Base-by-base conservation (phyloP, 2,888 invertebrate genomes). In the Scotopteryx bipunctaria region DNA sequence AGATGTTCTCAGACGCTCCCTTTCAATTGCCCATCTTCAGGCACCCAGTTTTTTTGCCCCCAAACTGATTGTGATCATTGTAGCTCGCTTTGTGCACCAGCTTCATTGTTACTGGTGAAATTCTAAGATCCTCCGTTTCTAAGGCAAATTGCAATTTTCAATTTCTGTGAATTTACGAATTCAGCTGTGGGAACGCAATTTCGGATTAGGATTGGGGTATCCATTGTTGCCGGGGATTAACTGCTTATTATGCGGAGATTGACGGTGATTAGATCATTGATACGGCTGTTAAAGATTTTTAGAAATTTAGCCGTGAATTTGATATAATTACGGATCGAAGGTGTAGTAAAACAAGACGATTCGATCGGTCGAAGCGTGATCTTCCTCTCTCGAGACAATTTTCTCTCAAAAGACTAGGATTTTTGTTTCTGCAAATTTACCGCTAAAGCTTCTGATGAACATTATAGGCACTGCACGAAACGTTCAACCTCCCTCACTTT, bases 11-110 rank as follows among this genome's bases (percentile, higher is more conserved):
- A 73, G 75, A 67, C 71, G 76, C 71, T 83, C 84, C 85, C 86
- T 81, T 85, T 81, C 86, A 83, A 86, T 87, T 86, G 86, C 73
- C 81, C 81, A 76, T 83, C 79, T 83, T 67, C 64, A 66, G 71
- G 67, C 73, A 74, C 61, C 75, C 69, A 67, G 70, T 81, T 83
- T 81, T 88, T 85, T 71, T 58, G 67, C 69, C 68, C 68, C 69
- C 66, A 67, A 76, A 77, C 76, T 75, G 86, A 87, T 89, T 85
- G 81, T 83, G 81, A 86, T 85, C 83, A 79, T 84, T 84, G 82
- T 81, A 76, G 63, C 67, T 66, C 59, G 61, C 73, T 82, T 86
- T 85, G 85, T 84, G 66, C 69, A 67, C 59, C 58, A 43, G 55
- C 54, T 66, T 53, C 75, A 81, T 85, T 86, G 85, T 87, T 70